Percentiles rank a stretch among this genome's conserved stretches.
Evolutionary conservation across 2,888 invertebrate species (phyloP).

Genomic region (Cantharis nigra): DNA sequence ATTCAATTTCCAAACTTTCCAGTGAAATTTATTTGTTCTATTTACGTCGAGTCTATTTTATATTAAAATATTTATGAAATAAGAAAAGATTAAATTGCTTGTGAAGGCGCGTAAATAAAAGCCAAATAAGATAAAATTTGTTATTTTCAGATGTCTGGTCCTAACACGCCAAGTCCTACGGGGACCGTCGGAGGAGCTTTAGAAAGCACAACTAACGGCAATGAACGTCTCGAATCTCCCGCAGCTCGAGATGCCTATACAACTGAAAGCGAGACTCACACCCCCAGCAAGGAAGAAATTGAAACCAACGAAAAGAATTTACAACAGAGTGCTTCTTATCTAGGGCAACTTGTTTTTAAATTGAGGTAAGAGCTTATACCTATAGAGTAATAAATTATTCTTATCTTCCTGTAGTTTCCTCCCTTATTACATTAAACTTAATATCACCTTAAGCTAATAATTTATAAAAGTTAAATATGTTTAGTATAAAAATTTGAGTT

Average conservation of each 20-base stretch:
- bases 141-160: conserved; percentile 49
- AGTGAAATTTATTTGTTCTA: too few relatives aligned
- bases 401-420: neutral
- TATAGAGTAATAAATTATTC: neutral
- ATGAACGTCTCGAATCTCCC: conserved; percentile 43
- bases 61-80: neutral
- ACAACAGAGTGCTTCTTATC: conserved; percentile 65
- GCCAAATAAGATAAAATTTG: neutral
- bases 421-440: neutral
- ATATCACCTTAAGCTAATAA: neutral
- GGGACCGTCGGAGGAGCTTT: conserved; percentile 49
- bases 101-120: neutral
- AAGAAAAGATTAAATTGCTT: neutral
- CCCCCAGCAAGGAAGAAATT: conserved; percentile 61
- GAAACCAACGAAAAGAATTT: conserved; percentile 65
- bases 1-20: too few relatives aligned
- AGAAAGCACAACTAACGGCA: conserved; percentile 46
- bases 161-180: conserved; percentile 53
- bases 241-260: conserved; percentile 54
- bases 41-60: neutral
- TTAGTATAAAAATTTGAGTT: too few relatives aligned
- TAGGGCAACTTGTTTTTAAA: conserved; percentile 90
- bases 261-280: conserved; percentile 57
- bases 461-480: neutral
- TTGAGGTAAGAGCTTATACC: conserved; percentile 62